phyloP scores from a whole-genome alignment of 2,797 vertebrate genomes.

The Protosalanx chinensis region DNA sequence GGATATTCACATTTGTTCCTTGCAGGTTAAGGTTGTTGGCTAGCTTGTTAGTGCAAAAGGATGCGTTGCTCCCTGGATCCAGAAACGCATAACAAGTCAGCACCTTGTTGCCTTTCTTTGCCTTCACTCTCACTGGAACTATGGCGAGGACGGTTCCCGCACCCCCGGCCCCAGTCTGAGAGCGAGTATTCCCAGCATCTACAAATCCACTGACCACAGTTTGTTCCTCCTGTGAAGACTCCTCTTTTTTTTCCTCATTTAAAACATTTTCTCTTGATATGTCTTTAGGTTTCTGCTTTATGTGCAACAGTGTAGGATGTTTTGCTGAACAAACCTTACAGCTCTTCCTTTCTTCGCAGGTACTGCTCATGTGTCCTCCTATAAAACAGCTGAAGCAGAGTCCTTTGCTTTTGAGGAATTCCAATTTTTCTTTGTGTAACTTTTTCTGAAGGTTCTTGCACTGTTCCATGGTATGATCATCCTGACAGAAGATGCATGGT shows the following conservation, averaged over 20 bases:
- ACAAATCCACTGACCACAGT: constrained; percentile 17
- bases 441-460: constrained; percentile 10
- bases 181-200: background rate
- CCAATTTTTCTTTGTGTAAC: constrained; percentile 26
- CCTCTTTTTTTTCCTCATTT: background rate
- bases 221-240: constrained; percentile 3
- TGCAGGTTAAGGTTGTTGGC: constrained; percentile 16
- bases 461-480: constrained; percentile 18
- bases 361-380: constrained; percentile 22
- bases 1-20: constrained; percentile 9
- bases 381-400: constrained; percentile 32
- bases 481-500: constrained; percentile 21
- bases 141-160: constrained; percentile 10
- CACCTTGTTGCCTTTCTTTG: constrained; percentile 16
- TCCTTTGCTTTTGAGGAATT: constrained; percentile 19
- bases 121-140: constrained; percentile 26
- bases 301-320: constrained; percentile 28
- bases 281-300: constrained; percentile 12
- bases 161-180: background rate
- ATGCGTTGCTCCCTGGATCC: constrained; percentile 14
- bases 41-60: constrained; percentile 8
- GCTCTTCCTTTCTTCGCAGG: constrained; percentile 6
- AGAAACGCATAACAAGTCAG: constrained; percentile 15
- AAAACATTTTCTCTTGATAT: background rate
- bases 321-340: constrained; percentile 11